Evolutionary conservation across 2,113 vertebrate species (phyloP), one percentile per base, ranked within the genome.

Genomic region (Amphilophus citrinellus): DNA sequence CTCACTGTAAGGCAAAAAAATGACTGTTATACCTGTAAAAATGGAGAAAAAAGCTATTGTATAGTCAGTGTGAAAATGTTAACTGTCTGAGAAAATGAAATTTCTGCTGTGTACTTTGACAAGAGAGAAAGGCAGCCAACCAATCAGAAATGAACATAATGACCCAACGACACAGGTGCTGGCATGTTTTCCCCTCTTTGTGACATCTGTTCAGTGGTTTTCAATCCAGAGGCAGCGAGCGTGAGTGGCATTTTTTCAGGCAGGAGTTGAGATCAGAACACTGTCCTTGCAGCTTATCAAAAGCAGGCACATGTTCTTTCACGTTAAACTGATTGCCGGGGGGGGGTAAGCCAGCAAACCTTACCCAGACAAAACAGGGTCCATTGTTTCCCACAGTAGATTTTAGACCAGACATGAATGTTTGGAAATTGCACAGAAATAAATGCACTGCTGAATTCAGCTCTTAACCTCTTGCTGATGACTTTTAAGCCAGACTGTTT

Each of bases 201-300:
- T 35, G 47, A 73, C 77, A 61, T 60, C 20, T 32, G 61, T 81
- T 81, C 2, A 13, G 20, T 62, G 27, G 2, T 5, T 86, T 76
- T 68, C 61, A 66, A 30, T 35, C 3, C 42, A 27, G 50, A 76
- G 58, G 32, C 27, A 2, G 7, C 20, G 47, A 66, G 24, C 30
- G 44, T 20, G 27, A 35, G 32, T 2, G 8, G 9, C 68, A 63
- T 85, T 77, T 89, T 20, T 89, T 89, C 71, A 78, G 62, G 66
- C 80, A 79, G 86, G 42, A 89, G 71, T 79, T 92, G 65, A 82
- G 79, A 85, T 91, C 80, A 42, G 47, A 88, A 13, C 14, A 2
- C 24, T 5, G 91, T 90, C 92, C 93, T 93, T 93, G 90, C 44
- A 56, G 57, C 59, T 88, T 93, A 93, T 94, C 89, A 71, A 81